Conservation (phyloP, 2,888 invertebrate genomes). For the Charanyca ferruginea region DNA sequence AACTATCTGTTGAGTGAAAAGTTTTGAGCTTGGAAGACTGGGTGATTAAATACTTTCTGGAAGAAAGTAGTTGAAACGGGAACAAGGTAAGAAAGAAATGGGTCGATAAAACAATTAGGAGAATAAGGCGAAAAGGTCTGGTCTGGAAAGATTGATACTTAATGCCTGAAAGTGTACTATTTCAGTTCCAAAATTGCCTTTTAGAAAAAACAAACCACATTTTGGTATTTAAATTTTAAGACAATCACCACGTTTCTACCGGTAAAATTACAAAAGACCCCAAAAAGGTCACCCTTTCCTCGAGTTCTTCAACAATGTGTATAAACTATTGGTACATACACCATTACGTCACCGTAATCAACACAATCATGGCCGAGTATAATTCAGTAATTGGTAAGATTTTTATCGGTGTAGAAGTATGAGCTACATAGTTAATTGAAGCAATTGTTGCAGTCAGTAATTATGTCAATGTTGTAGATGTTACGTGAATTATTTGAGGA, state of each 20-base stretch:
- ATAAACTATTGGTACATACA: neutral
- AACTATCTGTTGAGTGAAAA: neutral
- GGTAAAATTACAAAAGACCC: neutral
- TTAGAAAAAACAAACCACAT: too few species aligned
- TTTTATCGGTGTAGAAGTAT: slow-evolving; percentile 60
- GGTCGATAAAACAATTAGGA: too few species aligned
- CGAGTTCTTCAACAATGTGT: too few species aligned
- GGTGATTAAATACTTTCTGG: neutral
- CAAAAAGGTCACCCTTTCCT: neutral
- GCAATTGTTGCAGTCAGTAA: slow-evolving; percentile 51
- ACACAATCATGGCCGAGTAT: slow-evolving; percentile 37
- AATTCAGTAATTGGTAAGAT: slow-evolving; percentile 61
- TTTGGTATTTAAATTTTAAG: neutral
- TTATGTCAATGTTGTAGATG: slow-evolving; percentile 52
- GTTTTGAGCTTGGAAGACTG: neutral
- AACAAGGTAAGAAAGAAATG: too few species aligned
- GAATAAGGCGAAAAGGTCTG: too few species aligned
- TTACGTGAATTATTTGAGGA: slow-evolving; percentile 37
- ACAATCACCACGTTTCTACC: neutral
- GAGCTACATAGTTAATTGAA: slow-evolving; percentile 60
- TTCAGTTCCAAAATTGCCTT: too few species aligned
- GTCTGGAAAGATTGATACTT: too few species aligned
- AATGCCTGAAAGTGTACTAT: too few species aligned
- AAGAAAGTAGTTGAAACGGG: too few species aligned
- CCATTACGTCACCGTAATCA: slow-evolving; percentile 33